Evolutionary conservation across 2,888 invertebrate genomes (phyloP), one percentile per base, ranked within the genome.

Genomic region (Notodonta ziczac): DNA sequence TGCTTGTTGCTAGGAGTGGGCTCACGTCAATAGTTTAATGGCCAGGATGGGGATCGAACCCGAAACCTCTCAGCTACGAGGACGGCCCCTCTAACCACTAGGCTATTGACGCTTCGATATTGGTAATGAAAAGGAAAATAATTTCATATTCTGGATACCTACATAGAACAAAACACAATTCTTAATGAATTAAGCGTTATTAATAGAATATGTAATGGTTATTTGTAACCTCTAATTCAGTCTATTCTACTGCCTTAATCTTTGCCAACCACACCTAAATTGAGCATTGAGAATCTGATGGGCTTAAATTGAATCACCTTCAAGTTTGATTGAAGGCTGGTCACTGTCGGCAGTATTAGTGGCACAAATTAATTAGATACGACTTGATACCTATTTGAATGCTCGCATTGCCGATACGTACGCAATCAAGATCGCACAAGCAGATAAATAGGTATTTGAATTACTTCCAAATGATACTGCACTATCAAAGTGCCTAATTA

Each of bases 351-450:
- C 70, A 77, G 75, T 80, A 80, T 80, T 78, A 79, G 80, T 70
- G 70, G 82, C 79, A 84, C 79, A 83, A 86, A 87, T 86, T 86
- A 88, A 89, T 89, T 85, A 82, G 78, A 79, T 79, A 73, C 70
- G 66, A 60, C 63, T 70, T 67, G 69, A 74, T 70, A 75, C 62
- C 59, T 60, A 73, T 67, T 61, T 59, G 52, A 63, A 65, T 69
- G 67, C 65, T 68, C 56, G 64, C 65, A 69, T 63, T 74, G 65
- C 63, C 62, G 57, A 61, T 44, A 56, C 58, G 48, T 60, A 66
- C 63, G 63, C 66, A 69, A 73, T 73, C 58, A 69, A 67, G 73
- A 74, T 73, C 62, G 61, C 71, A 67, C 58, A 63, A 60, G 59
- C 56, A 61, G 66, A 70, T 71, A 71, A 64, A 57, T 59, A 44